Evolutionary conservation across 2,888 invertebrate genomes (phyloP).

Genomic region (Hyalella azteca): DNA sequence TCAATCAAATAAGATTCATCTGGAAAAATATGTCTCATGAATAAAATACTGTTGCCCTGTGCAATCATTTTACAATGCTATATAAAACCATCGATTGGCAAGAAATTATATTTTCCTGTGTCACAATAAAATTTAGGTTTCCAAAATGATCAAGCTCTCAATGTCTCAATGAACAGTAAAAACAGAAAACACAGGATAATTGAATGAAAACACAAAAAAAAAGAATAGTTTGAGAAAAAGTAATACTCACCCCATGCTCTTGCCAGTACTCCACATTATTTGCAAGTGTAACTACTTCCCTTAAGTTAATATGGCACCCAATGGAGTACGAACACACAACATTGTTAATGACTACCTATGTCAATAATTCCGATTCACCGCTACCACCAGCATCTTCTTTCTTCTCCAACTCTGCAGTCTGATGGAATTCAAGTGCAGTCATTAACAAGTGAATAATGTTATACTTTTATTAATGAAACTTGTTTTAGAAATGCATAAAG

Average conservation of each 20-base stretch:
- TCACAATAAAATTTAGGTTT: too few relatives aligned
- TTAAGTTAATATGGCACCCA: conserved; percentile 92
- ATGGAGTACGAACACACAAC: conserved; percentile 97
- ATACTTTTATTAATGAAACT: too few relatives aligned
- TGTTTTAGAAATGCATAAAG: too few relatives aligned
- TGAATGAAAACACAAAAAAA: neutral
- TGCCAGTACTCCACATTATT: conserved; percentile 92
- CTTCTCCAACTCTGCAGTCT: neutral
- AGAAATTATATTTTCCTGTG: too few relatives aligned
- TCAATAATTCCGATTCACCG: conserved; percentile 68
- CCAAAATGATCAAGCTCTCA: too few relatives aligned
- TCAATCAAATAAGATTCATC: too few relatives aligned
- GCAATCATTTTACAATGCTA: too few relatives aligned
- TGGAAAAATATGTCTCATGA: too few relatives aligned
- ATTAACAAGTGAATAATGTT: too few relatives aligned
- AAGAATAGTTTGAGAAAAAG: neutral
- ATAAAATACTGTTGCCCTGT: too few relatives aligned
- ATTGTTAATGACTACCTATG: conserved; percentile 96
- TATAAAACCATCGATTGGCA: too few relatives aligned
- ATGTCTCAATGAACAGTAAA: neutral
- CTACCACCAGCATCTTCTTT: conserved; percentile 23
- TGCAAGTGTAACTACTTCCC: conserved; percentile 90
- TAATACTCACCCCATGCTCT: conserved; percentile 78
- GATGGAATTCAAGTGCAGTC: too few relatives aligned
- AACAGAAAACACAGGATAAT: neutral